Percentiles rank a stretch among this genome's conserved stretches.
Evolutionary conservation across 2,888 invertebrate species (phyloP).

Genomic region (Cenopis cana): DNA sequence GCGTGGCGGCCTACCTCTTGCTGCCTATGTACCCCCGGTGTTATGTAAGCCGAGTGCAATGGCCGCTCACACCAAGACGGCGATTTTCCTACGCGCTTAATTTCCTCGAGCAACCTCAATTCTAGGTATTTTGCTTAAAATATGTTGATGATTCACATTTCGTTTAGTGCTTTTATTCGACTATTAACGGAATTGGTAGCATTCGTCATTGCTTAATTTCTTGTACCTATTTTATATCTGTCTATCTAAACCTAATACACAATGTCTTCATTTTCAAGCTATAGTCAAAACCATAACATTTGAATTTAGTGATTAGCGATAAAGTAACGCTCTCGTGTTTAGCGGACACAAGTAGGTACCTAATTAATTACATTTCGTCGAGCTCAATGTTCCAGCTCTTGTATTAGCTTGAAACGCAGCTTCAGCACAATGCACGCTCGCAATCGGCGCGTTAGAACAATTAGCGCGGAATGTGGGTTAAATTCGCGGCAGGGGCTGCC

Average conservation of each 20-base stretch:
- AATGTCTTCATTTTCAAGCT: not conserved
- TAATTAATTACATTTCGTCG: not conserved
- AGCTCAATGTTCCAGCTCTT: not conserved
- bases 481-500: constrained; percentile 67
- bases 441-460: constrained; percentile 68
- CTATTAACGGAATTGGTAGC: constrained; percentile 46
- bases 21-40: constrained; percentile 79
- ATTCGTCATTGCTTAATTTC: constrained; percentile 9
- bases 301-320: not conserved
- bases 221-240: not conserved
- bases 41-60: constrained; percentile 83
- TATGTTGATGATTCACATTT: constrained; percentile 61
- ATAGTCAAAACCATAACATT: not conserved
- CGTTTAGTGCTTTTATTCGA: constrained; percentile 54
- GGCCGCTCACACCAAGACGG: constrained; percentile 75
- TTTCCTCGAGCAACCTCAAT: constrained; percentile 65
- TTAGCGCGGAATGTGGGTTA: constrained; percentile 78
- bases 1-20: constrained; percentile 68
- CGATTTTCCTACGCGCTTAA: constrained; percentile 63
- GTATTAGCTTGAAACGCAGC: not conserved
- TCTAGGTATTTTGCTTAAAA: constrained; percentile 56
- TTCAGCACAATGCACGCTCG: constrained; percentile 5
- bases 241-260: too few species aligned
- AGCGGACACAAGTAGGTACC: not conserved
- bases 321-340: not conserved